Evolutionary conservation across 2,113 vertebrate genomes (phyloP), one percentile per base, ranked within the genome.

Genomic region (Agapornis roseicollis): DNA sequence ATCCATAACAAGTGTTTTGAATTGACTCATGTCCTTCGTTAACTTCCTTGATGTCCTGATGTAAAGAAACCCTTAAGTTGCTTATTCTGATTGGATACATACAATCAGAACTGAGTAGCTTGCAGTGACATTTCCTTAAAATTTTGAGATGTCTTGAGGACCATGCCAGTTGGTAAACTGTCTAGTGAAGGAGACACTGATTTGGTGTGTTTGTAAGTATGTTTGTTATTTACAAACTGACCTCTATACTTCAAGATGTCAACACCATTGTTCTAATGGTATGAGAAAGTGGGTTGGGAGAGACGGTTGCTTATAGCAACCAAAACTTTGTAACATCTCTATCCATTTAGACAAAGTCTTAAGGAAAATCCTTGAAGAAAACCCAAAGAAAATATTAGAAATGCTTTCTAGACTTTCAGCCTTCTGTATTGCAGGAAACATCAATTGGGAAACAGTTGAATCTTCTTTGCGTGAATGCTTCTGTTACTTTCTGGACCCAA

Each of bases 351-450:
- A 28, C 33, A 33, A 74, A 92, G 61, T 70, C 29, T 8, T 35
- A 84, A 78, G 18, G 50, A 74, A 83, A 85, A 64, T 86, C 33
- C 19, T 64, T 70, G 65, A 88, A 88, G 46, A 84, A n/a, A 61
- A 53, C 60, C 31, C 66, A 33, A 37, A 90, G 56, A 66, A 85
- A 66, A 78, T 44, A 20, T 68, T 71, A 83, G 50, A 88, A 83
- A 50, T 90, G 72, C 80, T 88, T 90, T 95, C 55, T 94, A 93
- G 96, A 81, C 60, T 93, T 97, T 90, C 68, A 93, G 90, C 83
- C 61, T 92, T 96, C 83, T 95, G 47, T 90, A 41, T 95, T 97
- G 46, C 80, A 92, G 94, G 96, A 93, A 77, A 86, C 89, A 50
- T 88, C 90, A 63, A 5, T 84, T 35, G 5, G 25, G 72, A 78